Evolutionary conservation across 2,888 invertebrate species (phyloP), one percentile per base, ranked within the genome.

Genomic region (Drepanosiphum platanoidis): DNA sequence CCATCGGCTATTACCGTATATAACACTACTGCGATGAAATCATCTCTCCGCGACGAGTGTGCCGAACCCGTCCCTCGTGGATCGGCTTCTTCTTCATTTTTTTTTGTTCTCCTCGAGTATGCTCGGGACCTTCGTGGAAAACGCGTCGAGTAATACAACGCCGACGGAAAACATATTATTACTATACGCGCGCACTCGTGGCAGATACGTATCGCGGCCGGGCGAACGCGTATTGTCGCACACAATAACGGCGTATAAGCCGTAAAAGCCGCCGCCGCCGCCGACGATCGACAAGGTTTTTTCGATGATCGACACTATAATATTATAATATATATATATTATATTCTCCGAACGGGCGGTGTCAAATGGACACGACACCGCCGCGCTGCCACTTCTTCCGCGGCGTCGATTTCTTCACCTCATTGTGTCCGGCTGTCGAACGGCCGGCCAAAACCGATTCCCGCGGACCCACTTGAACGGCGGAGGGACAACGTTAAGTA

Each of bases 321-420:
- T 42, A 42, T 42, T 42, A 18, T 46, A 15, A 11, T n/a, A n/a
- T n/a, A n/a, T n/a, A n/a, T n/a, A n/a, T n/a, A 15, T 71, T 52
- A n/a, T 27, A 39, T 83, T 83, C 74, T 1, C 46, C 74, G 82
- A 83, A 83, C 30, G 27, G 66, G 7, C 66, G 75, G 83, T 75
- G 83, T 75, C 82, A 11, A 46, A 83, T 83, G 64, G 74, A 83
- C 82, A 3, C 46, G 46, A 15, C 70, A 7, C n/a, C 34, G 36
- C 71, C 3, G 36, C 27, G n/a, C 39, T 5, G 34, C 27, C 30
- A 58, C 27, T 39, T 13, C 58, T 30, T 58, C 13, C n/a, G 71
- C 32, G 15, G 71, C 74, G 74, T 74, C 82, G 82, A 82, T 74
- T 82, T 64, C 74, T 82, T 42, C 82, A 34, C 64, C 82, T 22